phyloP scores from a whole-genome alignment of 1,140 invertebrate species.

The Brachionus sp. region DNA sequence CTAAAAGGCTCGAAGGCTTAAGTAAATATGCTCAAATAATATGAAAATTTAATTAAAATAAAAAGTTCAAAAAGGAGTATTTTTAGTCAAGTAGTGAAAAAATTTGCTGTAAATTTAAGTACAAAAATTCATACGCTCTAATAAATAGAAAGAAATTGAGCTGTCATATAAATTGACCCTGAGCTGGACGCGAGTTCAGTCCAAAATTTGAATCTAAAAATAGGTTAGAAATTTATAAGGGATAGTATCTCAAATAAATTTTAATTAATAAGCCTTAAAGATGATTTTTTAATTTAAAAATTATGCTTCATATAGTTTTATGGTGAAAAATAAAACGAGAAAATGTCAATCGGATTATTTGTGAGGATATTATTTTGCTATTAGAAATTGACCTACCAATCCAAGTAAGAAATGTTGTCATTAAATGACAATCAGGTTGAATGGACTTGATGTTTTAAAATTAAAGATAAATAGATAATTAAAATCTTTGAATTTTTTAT shows the following conservation, averaged over 20 bases:
- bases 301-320: slow-evolving; percentile 8
- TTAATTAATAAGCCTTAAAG: slow-evolving; percentile 12
- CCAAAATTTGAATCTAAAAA: background rate
- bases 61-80: background rate
- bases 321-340: background rate
- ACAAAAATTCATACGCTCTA: slow-evolving; percentile 1
- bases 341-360: slow-evolving; percentile 41
- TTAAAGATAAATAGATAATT: slow-evolving; percentile 24
- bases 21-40: background rate
- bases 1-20: background rate
- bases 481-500: background rate
- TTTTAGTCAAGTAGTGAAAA: background rate
- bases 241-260: background rate
- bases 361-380: background rate
- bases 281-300: slow-evolving; percentile 32
- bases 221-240: background rate
- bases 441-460: background rate
- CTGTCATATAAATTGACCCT: background rate
- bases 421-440: slow-evolving; percentile 1
- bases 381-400: background rate
- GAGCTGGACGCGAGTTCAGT: slow-evolving; percentile 8
- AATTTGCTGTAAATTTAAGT: background rate
- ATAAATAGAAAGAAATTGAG: background rate
- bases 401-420: background rate
- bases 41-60: background rate